Percentiles rank a stretch among this genome's conserved stretches.
Evolutionary conservation across 1,140 invertebrate species (phyloP).

Genomic region (Papilio aristodemus): DNA sequence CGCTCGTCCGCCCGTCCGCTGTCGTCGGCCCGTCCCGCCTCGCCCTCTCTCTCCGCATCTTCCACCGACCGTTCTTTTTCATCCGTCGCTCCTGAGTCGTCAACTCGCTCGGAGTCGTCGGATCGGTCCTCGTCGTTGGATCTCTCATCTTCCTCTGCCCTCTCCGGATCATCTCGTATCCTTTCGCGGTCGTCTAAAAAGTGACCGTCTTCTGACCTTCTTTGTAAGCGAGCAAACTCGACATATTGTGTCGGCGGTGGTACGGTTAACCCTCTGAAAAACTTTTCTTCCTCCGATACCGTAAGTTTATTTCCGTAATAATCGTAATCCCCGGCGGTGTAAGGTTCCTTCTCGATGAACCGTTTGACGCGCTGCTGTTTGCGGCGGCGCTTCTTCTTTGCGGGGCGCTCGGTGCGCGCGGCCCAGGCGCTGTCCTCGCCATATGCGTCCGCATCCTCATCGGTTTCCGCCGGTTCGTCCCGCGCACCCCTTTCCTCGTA

Average conservation of each 20-base stretch:
- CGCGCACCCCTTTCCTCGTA: conserved; percentile 50
- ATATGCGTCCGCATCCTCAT: conserved; percentile 49
- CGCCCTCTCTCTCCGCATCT: conserved; percentile 31
- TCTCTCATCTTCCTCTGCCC: conserved; percentile 26
- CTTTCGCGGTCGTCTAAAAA: conserved; percentile 65
- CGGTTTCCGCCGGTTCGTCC: conserved; percentile 36
- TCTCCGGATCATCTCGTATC: conserved; percentile 45
- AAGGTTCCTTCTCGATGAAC: conserved; percentile 44
- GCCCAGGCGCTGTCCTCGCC: conserved; percentile 49
- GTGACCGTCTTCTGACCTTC: conserved; percentile 43
- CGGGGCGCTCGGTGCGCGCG: conserved; percentile 50
- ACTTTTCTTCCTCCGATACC: conserved; percentile 61
- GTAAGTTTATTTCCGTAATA: conserved; percentile 64
- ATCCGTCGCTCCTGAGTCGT: conserved; percentile 44
- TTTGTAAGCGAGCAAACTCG: conserved; percentile 55
- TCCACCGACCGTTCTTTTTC: conserved; percentile 43
- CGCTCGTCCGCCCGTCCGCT: conserved; percentile 50
- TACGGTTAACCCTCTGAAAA: conserved; percentile 50
- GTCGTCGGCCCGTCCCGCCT: conserved; percentile 49
- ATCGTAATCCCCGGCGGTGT: conserved; percentile 62
- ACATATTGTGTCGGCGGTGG: conserved; percentile 55
- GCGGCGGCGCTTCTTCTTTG: conserved; percentile 54
- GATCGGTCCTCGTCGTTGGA: conserved; percentile 22
- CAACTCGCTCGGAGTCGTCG: conserved; percentile 39
- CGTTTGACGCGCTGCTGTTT: conserved; percentile 56